phyloP scores from a whole-genome alignment of 2,888 invertebrate species.

The Lasioglossum pauxillum region DNA sequence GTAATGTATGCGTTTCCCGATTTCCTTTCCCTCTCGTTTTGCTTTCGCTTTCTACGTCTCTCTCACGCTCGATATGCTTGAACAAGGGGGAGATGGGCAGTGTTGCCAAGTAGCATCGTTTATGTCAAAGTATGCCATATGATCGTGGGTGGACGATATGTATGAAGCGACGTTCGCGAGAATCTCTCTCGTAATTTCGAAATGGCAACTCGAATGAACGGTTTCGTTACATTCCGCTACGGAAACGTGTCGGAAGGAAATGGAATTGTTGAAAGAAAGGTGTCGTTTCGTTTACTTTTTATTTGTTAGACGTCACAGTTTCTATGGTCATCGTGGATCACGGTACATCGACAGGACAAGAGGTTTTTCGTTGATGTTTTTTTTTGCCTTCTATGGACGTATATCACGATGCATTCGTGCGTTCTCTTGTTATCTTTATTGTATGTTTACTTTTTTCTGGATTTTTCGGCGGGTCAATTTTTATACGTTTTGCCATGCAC shows the following conservation, averaged over 20 bases:
- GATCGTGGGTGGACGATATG: slow-evolving; percentile 51
- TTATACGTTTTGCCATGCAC: background rate
- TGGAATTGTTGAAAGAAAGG: slow-evolving; percentile 24
- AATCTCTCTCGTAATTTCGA: background rate
- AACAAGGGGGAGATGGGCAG: slow-evolving; percentile 41
- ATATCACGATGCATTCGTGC: slow-evolving; percentile 17
- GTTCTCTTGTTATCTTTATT: slow-evolving; percentile 1
- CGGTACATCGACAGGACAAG: slow-evolving; percentile 40
- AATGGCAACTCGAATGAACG: slow-evolving; percentile 3
- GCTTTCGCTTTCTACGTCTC: background rate
- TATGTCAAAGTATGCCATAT: slow-evolving; percentile 10
- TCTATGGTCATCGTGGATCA: slow-evolving; percentile 39
- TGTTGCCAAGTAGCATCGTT: slow-evolving; percentile 44
- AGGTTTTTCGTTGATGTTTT: slow-evolving; percentile 13
- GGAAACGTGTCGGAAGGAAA: slow-evolving; percentile 16
- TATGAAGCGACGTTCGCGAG: slow-evolving; percentile 29
- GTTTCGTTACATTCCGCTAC: slow-evolving; percentile 47
- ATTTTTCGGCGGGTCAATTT: slow-evolving; percentile 1
- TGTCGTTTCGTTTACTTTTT: slow-evolving; percentile 45
- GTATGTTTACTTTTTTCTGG: background rate
- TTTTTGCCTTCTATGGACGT: slow-evolving; percentile 10
- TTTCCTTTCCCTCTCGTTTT: background rate
- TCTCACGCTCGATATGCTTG: slow-evolving; percentile 54
- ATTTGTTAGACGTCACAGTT: slow-evolving; percentile 49
- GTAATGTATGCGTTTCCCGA: background rate